These are phyloP conservation scores for Conus ventricosus DNA, from an alignment of 1,140 invertebrate genomes.

Conservation along the genomic window DNA sequence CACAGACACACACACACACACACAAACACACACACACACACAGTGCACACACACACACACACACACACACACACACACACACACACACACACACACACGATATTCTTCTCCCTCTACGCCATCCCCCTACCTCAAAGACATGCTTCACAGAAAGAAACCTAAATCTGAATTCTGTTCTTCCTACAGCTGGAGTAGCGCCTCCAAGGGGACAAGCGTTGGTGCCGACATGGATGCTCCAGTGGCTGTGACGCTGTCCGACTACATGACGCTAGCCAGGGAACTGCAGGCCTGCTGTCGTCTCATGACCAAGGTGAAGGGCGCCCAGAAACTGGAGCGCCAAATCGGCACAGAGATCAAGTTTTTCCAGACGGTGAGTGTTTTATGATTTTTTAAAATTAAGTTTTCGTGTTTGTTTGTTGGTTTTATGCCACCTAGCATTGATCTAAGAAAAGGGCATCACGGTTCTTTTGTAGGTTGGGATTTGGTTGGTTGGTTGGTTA, in stretches of 20 bases:
- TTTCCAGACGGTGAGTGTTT: conserved; percentile 20
- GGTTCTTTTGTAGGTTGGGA: too few species aligned
- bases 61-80: not conserved
- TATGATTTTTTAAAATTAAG: not conserved
- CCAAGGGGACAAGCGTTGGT: too few species aligned
- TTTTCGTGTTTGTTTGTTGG: not conserved
- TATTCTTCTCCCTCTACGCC: too few species aligned
- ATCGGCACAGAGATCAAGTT: conserved; percentile 19
- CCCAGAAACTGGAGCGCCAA: conserved; percentile 20
- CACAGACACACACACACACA: conserved; percentile 18
- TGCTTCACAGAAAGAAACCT: too few species aligned
- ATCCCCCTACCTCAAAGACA: too few species aligned
- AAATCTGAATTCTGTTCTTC: too few species aligned
- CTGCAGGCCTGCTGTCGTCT: not conserved
- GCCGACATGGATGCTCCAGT: not conserved
- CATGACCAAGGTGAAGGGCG: not conserved
- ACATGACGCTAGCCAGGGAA: conserved; percentile 11
- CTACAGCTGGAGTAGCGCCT: too few species aligned
- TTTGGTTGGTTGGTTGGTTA: too few species aligned
- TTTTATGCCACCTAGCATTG: not conserved
- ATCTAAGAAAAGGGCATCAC: not conserved
- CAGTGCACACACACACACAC: conserved; percentile 6
- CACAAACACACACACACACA: not conserved
- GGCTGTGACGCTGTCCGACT: not conserved
- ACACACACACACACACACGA: too few species aligned